These are phyloP conservation scores for Apis cerana DNA, from an alignment of 1,140 invertebrate genomes.

Conservation along the genomic window DNA sequence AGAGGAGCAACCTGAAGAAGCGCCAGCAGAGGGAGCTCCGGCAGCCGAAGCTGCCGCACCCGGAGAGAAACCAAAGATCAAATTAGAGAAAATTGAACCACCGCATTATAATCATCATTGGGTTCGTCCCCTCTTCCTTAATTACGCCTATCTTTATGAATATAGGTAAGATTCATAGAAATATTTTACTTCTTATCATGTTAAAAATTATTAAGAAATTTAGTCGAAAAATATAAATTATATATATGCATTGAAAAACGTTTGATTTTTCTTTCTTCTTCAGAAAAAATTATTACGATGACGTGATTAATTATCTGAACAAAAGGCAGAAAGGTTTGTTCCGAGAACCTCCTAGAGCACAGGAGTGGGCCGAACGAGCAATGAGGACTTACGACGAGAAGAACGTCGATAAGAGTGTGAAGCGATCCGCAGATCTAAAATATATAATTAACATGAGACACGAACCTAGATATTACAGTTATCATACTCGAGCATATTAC, in stretches of 20 bases:
- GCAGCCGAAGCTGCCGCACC: constrained; percentile 35
- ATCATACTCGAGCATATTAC: constrained; percentile 79
- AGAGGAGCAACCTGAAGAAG: constrained; percentile 53
- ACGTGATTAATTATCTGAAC: constrained; percentile 91
- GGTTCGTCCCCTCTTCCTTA: constrained; percentile 89
- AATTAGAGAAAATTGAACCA: constrained; percentile 74
- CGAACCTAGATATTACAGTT: constrained; percentile 76
- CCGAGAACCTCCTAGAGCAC: constrained; percentile 86
- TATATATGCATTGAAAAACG: background rate
- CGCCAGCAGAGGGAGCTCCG: constrained; percentile 57
- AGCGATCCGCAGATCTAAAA: constrained; percentile 76
- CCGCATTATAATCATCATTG: constrained; percentile 85
- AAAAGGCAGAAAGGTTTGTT: constrained; percentile 86
- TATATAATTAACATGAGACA: constrained; percentile 74
- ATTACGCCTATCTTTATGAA: constrained; percentile 91
- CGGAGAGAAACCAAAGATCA: constrained; percentile 33
- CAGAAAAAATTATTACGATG: constrained; percentile 90
- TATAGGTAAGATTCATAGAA: constrained; percentile 84
- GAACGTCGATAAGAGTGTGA: constrained; percentile 72
- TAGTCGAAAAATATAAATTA: no score
- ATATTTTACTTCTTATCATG: no score
- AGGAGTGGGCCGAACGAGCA: constrained; percentile 91
- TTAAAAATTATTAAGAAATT: no score
- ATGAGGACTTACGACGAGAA: constrained; percentile 85
- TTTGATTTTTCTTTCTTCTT: background rate